Evolutionary conservation across 53 echinoderm and acorn worm species (phyloP).

Genomic region (Zoroaster sp.): DNA sequence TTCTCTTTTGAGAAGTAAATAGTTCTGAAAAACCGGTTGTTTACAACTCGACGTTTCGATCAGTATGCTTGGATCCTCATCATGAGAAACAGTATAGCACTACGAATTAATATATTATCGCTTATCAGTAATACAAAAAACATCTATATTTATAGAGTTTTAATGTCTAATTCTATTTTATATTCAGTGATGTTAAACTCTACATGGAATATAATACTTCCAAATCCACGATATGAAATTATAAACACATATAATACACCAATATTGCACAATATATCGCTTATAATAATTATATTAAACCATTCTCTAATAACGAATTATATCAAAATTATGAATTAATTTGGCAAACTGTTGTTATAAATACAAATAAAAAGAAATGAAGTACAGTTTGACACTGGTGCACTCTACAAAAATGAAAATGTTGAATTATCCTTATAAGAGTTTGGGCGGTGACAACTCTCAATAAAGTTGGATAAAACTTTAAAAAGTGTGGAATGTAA

Average conservation of each 20-base stretch:
- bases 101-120: not conserved
- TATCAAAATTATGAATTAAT: not conserved
- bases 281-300: not conserved
- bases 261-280: constrained; percentile 47
- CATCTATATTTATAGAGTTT: not conserved
- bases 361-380: not conserved
- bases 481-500: too few species aligned
- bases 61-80: too few species aligned
- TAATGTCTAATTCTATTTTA: not conserved
- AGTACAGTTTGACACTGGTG: not conserved
- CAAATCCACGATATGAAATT: constrained; percentile 13
- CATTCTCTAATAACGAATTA: not conserved
- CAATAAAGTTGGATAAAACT: not conserved
- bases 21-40: too few species aligned
- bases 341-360: constrained; percentile 9
- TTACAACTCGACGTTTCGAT: too few species aligned
- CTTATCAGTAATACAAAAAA: not conserved
- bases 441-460: not conserved
- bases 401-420: not conserved
- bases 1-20: too few species aligned
- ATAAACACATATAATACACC: constrained; percentile 40
- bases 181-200: constrained; percentile 14
- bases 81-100: too few species aligned
- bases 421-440: not conserved
- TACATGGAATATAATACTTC: constrained; percentile 14